phyloP scores from a whole-genome alignment of 2,888 invertebrate species.

The Tetramorium bicarinatum region DNA sequence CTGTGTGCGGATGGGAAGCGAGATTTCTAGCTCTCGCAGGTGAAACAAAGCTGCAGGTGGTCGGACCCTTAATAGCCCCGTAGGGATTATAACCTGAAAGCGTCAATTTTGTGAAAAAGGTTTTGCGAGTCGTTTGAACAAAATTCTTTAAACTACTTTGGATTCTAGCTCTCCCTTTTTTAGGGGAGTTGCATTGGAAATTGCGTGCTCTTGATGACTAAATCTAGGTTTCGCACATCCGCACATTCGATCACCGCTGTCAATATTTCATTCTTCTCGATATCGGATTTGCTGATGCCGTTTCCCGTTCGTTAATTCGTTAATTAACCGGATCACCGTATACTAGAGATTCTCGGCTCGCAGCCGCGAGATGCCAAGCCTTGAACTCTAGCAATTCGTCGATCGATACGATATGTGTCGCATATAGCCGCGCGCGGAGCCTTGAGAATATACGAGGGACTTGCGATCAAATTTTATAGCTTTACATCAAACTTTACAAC shows the following conservation, averaged over 20 bases:
- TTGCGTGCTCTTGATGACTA: not conserved
- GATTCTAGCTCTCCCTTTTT: not conserved
- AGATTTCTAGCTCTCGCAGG: constrained; percentile 15
- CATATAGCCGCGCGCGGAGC: constrained; percentile 3
- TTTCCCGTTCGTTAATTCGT: not conserved
- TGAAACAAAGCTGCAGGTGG: constrained; percentile 37
- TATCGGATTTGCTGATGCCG: not conserved
- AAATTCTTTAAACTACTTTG: not conserved
- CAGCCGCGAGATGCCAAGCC: constrained; percentile 40
- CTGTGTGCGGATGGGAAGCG: not conserved
- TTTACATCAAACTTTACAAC: constrained; percentile 31
- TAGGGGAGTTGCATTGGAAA: not conserved
- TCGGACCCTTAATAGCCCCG: constrained; percentile 30
- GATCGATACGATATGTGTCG: constrained; percentile 52
- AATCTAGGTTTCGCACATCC: not conserved
- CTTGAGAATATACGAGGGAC: constrained; percentile 35
- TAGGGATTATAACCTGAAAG: constrained; percentile 15
- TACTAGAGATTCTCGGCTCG: constrained; percentile 22
- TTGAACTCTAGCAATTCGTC: constrained; percentile 44
- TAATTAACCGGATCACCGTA: constrained; percentile 14
- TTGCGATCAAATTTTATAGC: constrained; percentile 51
- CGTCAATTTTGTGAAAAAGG: constrained; percentile 8
- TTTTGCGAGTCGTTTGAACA: constrained; percentile 17
- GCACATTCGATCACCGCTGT: not conserved
- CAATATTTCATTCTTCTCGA: not conserved